A percentile compares a stretch with the other conserved stretches of the same genome.
Evolutionary conservation across 1,140 invertebrate species (phyloP).

Genomic region (Drosophila mojavensis): DNA sequence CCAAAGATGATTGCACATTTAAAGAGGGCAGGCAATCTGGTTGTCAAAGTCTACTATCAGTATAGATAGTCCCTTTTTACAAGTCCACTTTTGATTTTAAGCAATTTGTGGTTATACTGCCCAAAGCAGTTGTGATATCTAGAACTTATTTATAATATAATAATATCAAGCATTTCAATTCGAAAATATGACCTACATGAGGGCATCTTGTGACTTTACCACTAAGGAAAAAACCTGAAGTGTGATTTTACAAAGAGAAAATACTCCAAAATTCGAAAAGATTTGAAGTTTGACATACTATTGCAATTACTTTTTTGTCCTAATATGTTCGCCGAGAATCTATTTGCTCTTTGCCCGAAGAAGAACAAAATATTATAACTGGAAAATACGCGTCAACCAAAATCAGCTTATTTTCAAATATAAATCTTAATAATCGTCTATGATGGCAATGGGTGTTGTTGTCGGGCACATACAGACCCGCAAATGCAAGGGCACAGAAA

Average conservation of each 20-base stretch:
- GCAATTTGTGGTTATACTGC: neutral
- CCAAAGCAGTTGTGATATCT: no score
- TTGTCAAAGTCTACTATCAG: neutral
- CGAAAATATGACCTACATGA: no score
- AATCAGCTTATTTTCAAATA: constrained; percentile 60
- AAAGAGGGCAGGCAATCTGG: neutral
- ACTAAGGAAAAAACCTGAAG: no score
- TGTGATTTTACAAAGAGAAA: no score
- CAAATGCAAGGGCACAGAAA: constrained; percentile 4
- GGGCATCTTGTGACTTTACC: no score
- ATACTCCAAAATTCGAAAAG: no score
- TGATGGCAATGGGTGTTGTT: constrained; percentile 41
- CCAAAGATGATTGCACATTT: constrained; percentile 26
- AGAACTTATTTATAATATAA: no score
- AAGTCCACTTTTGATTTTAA: neutral
- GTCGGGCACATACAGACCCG: neutral
- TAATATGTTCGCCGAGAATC: no score
- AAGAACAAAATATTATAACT: constrained; percentile 19
- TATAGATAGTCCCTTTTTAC: neutral
- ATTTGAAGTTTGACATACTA: no score
- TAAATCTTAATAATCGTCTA: constrained; percentile 69
- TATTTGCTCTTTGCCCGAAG: neutral
- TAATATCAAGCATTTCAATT: no score
- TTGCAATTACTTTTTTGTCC: no score
- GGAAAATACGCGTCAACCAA: constrained; percentile 52